These are phyloP conservation scores for Megaleporinus macrocephalus DNA, from an alignment of 2,113 vertebrate species.

Conservation along the genomic window DNA sequence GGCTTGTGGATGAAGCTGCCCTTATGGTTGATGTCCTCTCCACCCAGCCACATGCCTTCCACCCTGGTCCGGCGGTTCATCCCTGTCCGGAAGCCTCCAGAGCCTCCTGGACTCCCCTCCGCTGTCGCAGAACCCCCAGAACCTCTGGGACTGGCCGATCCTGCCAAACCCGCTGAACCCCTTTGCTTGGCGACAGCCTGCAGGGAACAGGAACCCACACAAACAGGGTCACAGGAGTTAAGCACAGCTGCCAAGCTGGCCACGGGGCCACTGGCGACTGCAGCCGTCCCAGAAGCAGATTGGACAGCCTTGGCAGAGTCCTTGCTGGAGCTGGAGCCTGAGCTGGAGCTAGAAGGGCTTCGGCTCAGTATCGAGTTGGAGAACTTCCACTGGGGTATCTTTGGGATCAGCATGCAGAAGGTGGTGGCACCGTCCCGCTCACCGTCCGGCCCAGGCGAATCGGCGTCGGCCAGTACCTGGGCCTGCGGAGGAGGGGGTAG, in stretches of 20 bases:
- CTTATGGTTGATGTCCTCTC: conserved; percentile 87
- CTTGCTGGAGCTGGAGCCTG: conserved; percentile 80
- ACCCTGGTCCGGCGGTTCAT: conserved; percentile 79
- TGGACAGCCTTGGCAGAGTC: conserved; percentile 72
- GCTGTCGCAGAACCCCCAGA: conserved; percentile 61
- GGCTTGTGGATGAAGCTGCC: conserved; percentile 95
- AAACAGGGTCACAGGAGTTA: conserved; percentile 89
- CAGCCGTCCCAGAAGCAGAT: conserved; percentile 58
- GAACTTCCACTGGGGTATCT: conserved; percentile 94
- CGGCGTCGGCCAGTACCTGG: conserved; percentile 76
- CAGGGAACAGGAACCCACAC: conserved; percentile 85
- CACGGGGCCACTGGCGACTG: conserved; percentile 69
- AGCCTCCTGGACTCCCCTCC: conserved; percentile 66
- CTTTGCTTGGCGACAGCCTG: conserved; percentile 82
- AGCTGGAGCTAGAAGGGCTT: conserved; percentile 82
- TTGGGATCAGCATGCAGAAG: conserved; percentile 93
- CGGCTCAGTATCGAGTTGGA: conserved; percentile 87
- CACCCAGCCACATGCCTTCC: conserved; percentile 77
- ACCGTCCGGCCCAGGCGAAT: conserved; percentile 78
- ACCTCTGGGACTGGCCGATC: conserved; percentile 56
- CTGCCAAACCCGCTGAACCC: conserved; percentile 33
- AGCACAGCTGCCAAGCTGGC: conserved; percentile 85
- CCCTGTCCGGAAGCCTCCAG: conserved; percentile 67
- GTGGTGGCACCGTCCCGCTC: conserved; percentile 89
- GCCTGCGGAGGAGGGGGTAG: conserved; percentile 66